phyloP scores from a whole-genome alignment of 30 jellyfish, hydroid and myxozoan genomes.

The Hydractinia echinata region DNA sequence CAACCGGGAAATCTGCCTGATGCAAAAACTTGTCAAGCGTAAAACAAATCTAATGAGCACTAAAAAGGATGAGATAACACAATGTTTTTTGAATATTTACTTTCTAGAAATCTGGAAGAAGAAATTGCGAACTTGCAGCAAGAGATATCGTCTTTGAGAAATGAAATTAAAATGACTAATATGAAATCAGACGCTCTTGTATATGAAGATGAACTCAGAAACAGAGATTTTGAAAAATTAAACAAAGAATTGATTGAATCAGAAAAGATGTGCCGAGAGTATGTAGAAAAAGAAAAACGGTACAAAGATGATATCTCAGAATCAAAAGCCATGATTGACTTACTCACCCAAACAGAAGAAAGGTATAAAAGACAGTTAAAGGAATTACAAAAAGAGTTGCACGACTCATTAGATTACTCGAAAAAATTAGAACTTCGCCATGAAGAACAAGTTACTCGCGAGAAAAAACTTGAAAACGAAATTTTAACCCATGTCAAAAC shows the following conservation, averaged over 20 bases:
- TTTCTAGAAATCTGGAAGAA: conserved; percentile 7
- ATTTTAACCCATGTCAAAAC: conserved; percentile 13
- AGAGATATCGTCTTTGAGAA: neutral
- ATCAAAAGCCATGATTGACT: neutral
- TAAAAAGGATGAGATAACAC: no score
- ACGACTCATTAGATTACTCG: neutral
- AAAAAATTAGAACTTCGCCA: neutral
- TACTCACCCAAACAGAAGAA: neutral
- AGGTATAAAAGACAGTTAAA: neutral
- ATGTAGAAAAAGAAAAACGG: neutral
- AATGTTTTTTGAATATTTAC: neutral
- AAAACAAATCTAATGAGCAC: no score
- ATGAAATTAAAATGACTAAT: neutral
- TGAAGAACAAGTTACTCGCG: neutral
- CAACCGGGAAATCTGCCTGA: no score
- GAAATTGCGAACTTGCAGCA: conserved; percentile 14
- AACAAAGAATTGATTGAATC: conserved; percentile 12
- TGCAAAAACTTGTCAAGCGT: no score
- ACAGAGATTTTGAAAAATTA: conserved; percentile 17
- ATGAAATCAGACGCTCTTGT: conserved; percentile 12
- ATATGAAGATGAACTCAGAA: conserved; percentile 19
- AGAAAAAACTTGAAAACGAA: conserved; percentile 29
- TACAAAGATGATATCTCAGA: conserved; percentile 13
- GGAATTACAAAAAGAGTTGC: neutral
- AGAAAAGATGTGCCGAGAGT: neutral